These are phyloP conservation scores for Catamblyrhynchus diadema DNA, from an alignment of 2,797 vertebrate species.

Conservation along the genomic window DNA sequence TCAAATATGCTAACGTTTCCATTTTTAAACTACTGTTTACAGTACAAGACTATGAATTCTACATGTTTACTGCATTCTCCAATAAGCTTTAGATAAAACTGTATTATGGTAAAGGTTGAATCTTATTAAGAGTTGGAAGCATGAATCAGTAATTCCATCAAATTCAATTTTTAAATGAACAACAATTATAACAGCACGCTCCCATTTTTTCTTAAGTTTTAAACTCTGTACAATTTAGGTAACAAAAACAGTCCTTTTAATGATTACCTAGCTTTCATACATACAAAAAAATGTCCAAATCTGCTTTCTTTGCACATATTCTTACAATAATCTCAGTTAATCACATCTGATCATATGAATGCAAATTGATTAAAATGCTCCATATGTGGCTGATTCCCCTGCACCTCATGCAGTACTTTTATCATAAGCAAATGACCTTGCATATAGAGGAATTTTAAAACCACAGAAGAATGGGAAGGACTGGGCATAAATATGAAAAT, in stretches of 20 bases:
- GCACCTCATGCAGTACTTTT: background rate
- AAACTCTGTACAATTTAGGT: background rate
- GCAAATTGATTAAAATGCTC: background rate
- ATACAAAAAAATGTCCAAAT: background rate
- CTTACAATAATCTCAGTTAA: background rate
- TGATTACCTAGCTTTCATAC: background rate
- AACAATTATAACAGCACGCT: background rate
- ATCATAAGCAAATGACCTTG: background rate
- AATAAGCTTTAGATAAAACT: background rate
- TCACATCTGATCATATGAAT: background rate
- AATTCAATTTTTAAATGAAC: background rate
- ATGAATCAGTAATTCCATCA: background rate
- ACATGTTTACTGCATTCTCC: background rate
- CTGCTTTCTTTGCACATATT: background rate
- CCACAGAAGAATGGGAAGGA: background rate
- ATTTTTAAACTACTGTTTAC: background rate
- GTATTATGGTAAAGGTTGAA: background rate
- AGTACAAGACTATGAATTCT: background rate
- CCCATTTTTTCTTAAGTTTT: background rate
- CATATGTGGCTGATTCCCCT: background rate
- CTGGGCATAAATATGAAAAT: background rate
- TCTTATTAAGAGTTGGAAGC: background rate
- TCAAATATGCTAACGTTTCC: background rate
- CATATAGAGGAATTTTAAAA: background rate
- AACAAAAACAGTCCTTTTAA: background rate